phyloP scores from a whole-genome alignment of 2,797 vertebrate genomes.

The Dallia pectoralis region DNA sequence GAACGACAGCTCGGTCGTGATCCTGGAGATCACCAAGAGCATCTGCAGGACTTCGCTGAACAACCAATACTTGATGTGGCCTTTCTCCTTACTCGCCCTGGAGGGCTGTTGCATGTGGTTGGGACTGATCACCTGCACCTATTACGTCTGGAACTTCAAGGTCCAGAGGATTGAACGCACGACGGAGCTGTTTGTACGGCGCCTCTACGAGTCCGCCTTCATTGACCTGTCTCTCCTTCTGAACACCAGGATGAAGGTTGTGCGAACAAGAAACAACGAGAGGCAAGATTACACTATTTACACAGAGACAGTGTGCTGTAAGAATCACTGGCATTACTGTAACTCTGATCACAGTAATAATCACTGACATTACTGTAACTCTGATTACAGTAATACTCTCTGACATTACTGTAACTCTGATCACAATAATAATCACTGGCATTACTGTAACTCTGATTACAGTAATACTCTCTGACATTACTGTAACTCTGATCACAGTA shows the following conservation, averaged over 20 bases:
- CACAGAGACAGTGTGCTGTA: neutral
- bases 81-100: slow-evolving; percentile 68
- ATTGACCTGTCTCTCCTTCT: slow-evolving; percentile 80
- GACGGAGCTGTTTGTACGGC: slow-evolving; percentile 78
- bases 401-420: no score
- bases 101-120: slow-evolving; percentile 79
- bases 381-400: no score
- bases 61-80: slow-evolving; percentile 67
- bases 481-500: no score
- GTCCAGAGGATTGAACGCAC: slow-evolving; percentile 79
- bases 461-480: no score
- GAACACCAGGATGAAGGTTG: slow-evolving; percentile 78
- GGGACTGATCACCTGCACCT: slow-evolving; percentile 71
- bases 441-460: no score
- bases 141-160: slow-evolving; percentile 77
- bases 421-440: no score
- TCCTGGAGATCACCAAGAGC: slow-evolving; percentile 73
- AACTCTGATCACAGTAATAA: no score
- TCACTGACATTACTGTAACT: no score
- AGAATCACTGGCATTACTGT: neutral
- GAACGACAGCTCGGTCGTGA: slow-evolving; percentile 57
- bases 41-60: slow-evolving; percentile 76
- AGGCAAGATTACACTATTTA: slow-evolving; percentile 54
- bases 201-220: slow-evolving; percentile 80
- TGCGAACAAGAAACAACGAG: slow-evolving; percentile 62